Evolutionary conservation across 2,797 vertebrate genomes (phyloP), one percentile per base, ranked within the genome.

Genomic region (Aselliscus stoliczkanus): DNA sequence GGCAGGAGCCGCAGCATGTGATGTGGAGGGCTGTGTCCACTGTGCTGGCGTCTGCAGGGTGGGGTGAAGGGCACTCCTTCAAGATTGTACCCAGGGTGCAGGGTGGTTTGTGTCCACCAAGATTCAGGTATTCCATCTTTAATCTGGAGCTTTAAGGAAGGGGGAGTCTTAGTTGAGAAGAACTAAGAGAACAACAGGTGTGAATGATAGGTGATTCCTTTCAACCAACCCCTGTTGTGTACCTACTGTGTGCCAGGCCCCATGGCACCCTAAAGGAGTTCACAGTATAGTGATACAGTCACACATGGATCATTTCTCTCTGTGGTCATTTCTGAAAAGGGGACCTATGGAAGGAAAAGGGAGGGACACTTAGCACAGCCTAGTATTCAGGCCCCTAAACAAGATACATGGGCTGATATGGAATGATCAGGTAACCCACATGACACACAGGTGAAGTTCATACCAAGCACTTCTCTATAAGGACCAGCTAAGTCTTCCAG

Each of bases 1-100:
- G 72, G 70, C 47, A n/a, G 50, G 25, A 50, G 27, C 31, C 25
- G 62, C 23, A 17, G 1, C n/a, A n/a, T 0, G 4, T 12, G 67
- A 54, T 7, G 52, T 10, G 52, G 34, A 27, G 11, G 7, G 60
- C 60, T 23, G 29, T 17, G n/a, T 62, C 58, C 29, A 11, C 27
- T 31, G 15, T 3, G 6, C 27, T 4, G 18, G 37, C 4, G 0
- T 29, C 23, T 12, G 39, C 1, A 13, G 37, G 5, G 10, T 3
- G 12, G 2, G 4, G 9, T n/a, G 4, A 13, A 15, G 29, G 31
- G 9, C 39, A 7, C 18, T 14, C 65, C 14, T 42, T 47, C 80
- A 73, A 14, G 60, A 52, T 2, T 31, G 21, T 34, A 8, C 18
- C 39, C 5, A 3, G 20, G 31, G 3, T 7, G 50, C 7, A 12